These are phyloP conservation scores for Xestia c-nigrum DNA, from an alignment of 2,888 invertebrate species.

Conservation along the genomic window DNA sequence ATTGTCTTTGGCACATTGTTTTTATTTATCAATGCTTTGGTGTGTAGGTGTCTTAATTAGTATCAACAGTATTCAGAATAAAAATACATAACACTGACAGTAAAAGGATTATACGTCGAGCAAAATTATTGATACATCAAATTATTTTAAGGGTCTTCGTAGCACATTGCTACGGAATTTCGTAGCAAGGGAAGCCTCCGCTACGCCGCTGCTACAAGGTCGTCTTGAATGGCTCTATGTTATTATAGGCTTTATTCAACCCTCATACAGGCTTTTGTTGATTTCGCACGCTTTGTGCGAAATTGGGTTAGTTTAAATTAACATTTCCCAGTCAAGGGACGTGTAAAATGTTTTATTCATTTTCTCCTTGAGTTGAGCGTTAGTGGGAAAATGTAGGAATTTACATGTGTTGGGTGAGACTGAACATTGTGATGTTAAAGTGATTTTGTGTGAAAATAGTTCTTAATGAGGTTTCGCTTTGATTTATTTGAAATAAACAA, in stretches of 20 bases:
- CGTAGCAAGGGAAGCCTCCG: conserved; percentile 62
- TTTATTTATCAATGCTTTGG: too few species aligned
- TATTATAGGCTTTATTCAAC: conserved; percentile 78
- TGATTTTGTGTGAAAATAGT: conserved; percentile 2
- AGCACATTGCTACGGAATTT: conserved; percentile 71
- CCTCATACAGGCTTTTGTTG: conserved; percentile 81
- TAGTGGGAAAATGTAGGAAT: conserved; percentile 20
- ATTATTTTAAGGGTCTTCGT: conserved; percentile 48
- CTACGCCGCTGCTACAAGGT: conserved; percentile 75
- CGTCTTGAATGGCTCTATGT: conserved; percentile 70
- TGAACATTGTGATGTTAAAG: conserved; percentile 1
- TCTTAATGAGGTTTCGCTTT: conserved; percentile 1
- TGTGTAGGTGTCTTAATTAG: neutral
- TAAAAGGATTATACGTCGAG: neutral
- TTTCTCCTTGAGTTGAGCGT: conserved; percentile 32
- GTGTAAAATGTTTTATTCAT: conserved; percentile 66
- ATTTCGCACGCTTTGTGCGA: conserved; percentile 79
- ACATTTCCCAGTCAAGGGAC: conserved; percentile 61
- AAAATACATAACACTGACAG: neutral
- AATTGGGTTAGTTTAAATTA: conserved; percentile 82
- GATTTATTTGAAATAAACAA: neutral
- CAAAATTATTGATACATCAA: neutral
- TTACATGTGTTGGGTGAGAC: conserved; percentile 5
- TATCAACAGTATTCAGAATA: neutral
- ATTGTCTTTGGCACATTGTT: too few species aligned